phyloP scores from a whole-genome alignment of 2,888 invertebrate genomes.

The Heliconius aoede region DNA sequence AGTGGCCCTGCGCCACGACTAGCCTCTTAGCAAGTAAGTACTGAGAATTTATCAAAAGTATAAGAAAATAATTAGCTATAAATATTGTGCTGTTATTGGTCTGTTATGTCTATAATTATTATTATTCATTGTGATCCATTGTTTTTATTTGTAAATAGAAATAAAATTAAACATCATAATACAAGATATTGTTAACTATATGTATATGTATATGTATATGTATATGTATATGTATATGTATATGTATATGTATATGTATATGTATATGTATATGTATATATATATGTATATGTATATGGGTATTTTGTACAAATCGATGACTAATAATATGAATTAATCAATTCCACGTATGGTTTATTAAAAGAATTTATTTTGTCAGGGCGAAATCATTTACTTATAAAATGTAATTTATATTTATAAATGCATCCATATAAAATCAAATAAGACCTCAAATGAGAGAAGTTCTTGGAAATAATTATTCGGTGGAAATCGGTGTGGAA shows the following conservation, averaged over 20 bases:
- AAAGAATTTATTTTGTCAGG: not conserved
- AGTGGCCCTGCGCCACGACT: no score
- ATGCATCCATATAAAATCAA: not conserved
- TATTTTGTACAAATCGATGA: constrained; percentile 14
- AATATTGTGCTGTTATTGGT: no score
- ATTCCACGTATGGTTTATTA: not conserved
- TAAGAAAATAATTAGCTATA: no score
- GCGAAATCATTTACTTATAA: not conserved
- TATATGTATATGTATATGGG: not conserved
- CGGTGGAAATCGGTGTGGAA: no score
- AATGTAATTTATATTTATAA: not conserved
- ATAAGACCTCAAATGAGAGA: not conserved
- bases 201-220: not conserved
- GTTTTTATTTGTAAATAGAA: constrained; percentile 7
- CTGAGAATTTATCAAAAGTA: no score
- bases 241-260: not conserved
- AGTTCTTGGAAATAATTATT: not conserved
- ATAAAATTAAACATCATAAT: not conserved
- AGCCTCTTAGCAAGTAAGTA: no score
- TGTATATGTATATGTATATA: not conserved
- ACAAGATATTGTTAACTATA: not conserved
- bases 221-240: not conserved
- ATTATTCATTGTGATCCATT: not conserved
- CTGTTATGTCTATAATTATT: not conserved
- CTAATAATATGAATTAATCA: not conserved